Evolutionary conservation across 2,888 invertebrate species (phyloP).

Genomic region (Poecilobothrus nobilitatus): DNA sequence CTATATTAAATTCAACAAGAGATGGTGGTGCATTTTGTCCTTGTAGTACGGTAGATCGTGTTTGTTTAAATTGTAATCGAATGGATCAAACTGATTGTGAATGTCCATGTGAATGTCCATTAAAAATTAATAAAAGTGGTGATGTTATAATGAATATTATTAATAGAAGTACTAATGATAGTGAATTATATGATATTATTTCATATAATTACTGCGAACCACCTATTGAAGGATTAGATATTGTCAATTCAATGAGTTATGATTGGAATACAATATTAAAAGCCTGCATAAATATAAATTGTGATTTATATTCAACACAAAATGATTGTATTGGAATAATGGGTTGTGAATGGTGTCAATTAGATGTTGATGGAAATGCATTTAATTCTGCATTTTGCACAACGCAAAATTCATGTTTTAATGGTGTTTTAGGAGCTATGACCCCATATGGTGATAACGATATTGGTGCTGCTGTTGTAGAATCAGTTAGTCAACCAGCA

Average conservation of each 20-base stretch:
- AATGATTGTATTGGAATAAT: slow-evolving; percentile 62
- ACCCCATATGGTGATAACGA: slow-evolving; percentile 59
- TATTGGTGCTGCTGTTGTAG: slow-evolving; percentile 36
- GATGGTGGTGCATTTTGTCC: slow-evolving; percentile 81
- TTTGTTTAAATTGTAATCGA: slow-evolving; percentile 84
- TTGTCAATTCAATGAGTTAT: slow-evolving; percentile 32
- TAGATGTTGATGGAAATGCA: slow-evolving; percentile 64
- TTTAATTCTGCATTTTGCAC: slow-evolving; percentile 70
- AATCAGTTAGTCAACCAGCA: slow-evolving; percentile 42
- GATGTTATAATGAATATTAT: not conserved
- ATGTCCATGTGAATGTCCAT: slow-evolving; percentile 85
- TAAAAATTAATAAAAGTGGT: slow-evolving; percentile 31
- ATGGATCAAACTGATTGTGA: slow-evolving; percentile 94
- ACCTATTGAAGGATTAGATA: slow-evolving; percentile 31
- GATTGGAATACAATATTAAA: slow-evolving; percentile 51
- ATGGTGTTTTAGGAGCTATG: slow-evolving; percentile 72
- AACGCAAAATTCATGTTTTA: slow-evolving; percentile 72
- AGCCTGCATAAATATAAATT: slow-evolving; percentile 59
- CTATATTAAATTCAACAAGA: slow-evolving; percentile 80
- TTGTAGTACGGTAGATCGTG: slow-evolving; percentile 79
- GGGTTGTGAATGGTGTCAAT: slow-evolving; percentile 87
- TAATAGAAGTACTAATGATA: slow-evolving; percentile 11
- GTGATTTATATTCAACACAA: slow-evolving; percentile 56
- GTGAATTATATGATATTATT: slow-evolving; percentile 26
- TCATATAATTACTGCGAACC: slow-evolving; percentile 39